Percentiles rank a stretch among this genome's conserved stretches.
These are phyloP conservation scores for Diachasmimorpha longicaudata DNA, from an alignment of 1,140 invertebrate species.

Conservation along the genomic window DNA sequence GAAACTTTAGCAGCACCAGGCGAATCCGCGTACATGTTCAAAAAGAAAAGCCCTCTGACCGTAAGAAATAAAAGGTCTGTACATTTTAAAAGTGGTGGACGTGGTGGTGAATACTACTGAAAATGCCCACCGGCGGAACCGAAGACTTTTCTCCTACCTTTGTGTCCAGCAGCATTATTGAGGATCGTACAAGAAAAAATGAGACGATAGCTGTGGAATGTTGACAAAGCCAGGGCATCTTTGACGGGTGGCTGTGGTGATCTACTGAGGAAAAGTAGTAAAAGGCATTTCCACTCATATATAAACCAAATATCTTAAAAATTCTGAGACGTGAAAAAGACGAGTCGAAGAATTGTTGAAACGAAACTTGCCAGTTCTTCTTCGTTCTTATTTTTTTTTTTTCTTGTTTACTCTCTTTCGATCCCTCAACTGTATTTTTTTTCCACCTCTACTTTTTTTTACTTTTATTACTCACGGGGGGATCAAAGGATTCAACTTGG, in stretches of 20 bases:
- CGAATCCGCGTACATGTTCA: not conserved
- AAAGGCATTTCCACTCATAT: constrained; percentile 9
- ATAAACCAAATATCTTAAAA: not conserved
- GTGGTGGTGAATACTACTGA: constrained; percentile 24
- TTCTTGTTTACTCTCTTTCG: not conserved
- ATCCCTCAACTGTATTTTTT: not conserved
- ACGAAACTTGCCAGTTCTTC: not conserved
- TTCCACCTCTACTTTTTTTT: not conserved
- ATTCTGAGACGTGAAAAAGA: not conserved
- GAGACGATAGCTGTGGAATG: not conserved
- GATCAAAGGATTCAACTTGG: constrained; percentile 29
- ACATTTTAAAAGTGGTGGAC: not conserved
- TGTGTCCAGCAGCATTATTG: constrained; percentile 53
- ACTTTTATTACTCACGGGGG: constrained; percentile 8
- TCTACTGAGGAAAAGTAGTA: not conserved
- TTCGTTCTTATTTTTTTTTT: not conserved
- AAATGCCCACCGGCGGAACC: constrained; percentile 42
- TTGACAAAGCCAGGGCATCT: not conserved
- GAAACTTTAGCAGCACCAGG: constrained; percentile 43
- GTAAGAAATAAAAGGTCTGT: not conserved
- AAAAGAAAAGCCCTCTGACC: not conserved
- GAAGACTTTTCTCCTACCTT: constrained; percentile 51
- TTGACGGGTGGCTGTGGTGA: not conserved
- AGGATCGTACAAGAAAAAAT: not conserved
- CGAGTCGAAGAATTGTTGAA: not conserved